Evolutionary conservation across 2,888 invertebrate species (phyloP).

Genomic region (Rhabditoides inermis): DNA sequence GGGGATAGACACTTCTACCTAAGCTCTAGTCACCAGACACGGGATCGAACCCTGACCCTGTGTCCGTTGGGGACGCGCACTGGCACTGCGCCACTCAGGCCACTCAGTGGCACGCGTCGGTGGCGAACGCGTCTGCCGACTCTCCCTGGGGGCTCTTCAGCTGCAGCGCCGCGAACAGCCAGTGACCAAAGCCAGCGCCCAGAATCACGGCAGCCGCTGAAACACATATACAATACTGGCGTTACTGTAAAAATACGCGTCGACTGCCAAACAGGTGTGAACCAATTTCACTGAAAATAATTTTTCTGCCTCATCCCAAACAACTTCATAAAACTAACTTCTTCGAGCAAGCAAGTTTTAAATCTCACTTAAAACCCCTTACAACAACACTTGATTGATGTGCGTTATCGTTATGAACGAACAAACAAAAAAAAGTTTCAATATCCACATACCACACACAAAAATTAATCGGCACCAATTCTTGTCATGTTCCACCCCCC

Average conservation of each 20-base stretch:
- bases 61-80: no score
- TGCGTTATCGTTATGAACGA: no score
- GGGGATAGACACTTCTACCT: no score
- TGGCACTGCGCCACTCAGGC: no score
- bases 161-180: conserved; percentile 40
- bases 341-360: no score
- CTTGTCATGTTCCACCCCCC: neutral
- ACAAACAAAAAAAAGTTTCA: no score
- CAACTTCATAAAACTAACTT: neutral
- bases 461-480: no score
- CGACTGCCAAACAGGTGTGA: neutral
- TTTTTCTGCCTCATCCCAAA: neutral
- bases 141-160: conserved; percentile 25
- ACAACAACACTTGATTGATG: no score
- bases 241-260: neutral
- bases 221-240: neutral
- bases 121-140: conserved; percentile 31
- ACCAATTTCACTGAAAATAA: neutral
- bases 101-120: conserved; percentile 41
- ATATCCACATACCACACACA: no score
- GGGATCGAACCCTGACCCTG: no score
- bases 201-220: conserved; percentile 39
- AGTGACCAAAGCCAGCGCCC: conserved; percentile 45
- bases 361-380: no score
- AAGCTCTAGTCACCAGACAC: no score